A percentile compares a stretch with the other conserved stretches of the same genome.
Conservation (phyloP, 2,797 vertebrate genomes). For the Pseudochaenichthys georgianus region DNA sequence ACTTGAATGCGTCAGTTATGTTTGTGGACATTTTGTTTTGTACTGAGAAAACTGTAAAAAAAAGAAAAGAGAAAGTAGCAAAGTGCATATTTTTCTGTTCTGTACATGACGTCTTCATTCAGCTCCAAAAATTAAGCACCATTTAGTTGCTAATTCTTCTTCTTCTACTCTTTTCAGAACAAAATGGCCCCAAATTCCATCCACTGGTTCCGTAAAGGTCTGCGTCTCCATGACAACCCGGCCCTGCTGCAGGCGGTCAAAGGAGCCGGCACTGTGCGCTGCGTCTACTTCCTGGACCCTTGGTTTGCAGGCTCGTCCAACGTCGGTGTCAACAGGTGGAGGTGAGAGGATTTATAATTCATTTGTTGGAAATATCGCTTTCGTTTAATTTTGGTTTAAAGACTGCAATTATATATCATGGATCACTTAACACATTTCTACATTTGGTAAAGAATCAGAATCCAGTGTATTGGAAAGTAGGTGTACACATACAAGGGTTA, state of each 20-base stretch:
- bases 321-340: slow-evolving; percentile 87
- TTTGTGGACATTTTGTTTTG: slow-evolving; percentile 8
- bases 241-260: slow-evolving; percentile 80
- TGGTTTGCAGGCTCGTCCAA: slow-evolving; percentile 89
- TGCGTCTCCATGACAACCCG: slow-evolving; percentile 87
- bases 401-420: too few species aligned
- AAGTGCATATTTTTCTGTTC: not conserved
- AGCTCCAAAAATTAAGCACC: too few species aligned
- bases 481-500: too few species aligned
- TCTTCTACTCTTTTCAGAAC: slow-evolving; percentile 37
- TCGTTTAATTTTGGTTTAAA: too few species aligned
- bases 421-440: too few species aligned
- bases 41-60: not conserved
- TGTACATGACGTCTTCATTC: not conserved
- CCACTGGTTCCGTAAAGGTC: slow-evolving; percentile 88
- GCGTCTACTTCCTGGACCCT: slow-evolving; percentile 87
- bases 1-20: not conserved
- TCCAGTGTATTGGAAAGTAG: too few species aligned
- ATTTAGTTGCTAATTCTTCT: too few species aligned
- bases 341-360: slow-evolving; percentile 61
- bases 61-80: too few species aligned
- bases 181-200: slow-evolving; percentile 85
- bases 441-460: too few species aligned
- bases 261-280: slow-evolving; percentile 83
- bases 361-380: too few species aligned